Evolutionary conservation across 2,888 invertebrate species (phyloP).

Genomic region (Phyllotreta cruciferae): DNA sequence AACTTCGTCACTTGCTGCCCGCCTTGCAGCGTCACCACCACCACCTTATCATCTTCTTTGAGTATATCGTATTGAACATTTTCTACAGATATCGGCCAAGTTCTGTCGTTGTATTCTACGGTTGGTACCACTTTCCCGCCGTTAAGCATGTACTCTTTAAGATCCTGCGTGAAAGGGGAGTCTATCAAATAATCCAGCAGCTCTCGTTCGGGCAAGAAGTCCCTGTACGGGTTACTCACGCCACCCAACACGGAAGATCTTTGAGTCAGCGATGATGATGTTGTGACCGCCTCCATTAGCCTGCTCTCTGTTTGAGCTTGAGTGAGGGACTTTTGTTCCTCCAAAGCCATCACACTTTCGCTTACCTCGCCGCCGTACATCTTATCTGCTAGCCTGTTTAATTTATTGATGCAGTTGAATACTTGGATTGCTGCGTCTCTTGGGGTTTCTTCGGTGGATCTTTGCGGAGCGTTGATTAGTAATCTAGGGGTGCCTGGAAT

Average conservation of each 20-base stretch:
- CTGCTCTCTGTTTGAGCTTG: too few species aligned
- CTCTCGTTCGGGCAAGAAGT: slow-evolving; percentile 4
- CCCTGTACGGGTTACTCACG: not conserved
- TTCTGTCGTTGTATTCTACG: not conserved
- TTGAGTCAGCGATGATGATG: too few species aligned
- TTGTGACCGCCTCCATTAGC: too few species aligned
- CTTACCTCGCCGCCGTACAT: not conserved
- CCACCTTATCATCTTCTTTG: not conserved
- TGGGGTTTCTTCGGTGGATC: too few species aligned
- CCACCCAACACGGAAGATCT: not conserved
- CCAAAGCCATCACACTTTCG: not conserved
- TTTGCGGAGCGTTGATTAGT: too few species aligned
- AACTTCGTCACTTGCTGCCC: too few species aligned
- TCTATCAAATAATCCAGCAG: not conserved
- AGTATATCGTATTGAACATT: not conserved
- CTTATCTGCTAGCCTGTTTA: not conserved
- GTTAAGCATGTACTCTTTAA: not conserved
- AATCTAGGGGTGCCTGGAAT: too few species aligned
- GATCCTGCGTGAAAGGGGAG: not conserved
- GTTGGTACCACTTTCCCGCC: not conserved
- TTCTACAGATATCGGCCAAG: not conserved
- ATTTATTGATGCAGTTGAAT: not conserved
- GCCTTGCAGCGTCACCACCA: not conserved
- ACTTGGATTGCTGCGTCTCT: not conserved
- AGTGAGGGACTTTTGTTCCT: too few species aligned